Evolutionary conservation across 2,113 vertebrate genomes (phyloP), one percentile per base, ranked within the genome.

Genomic region (Gila orcuttii): DNA sequence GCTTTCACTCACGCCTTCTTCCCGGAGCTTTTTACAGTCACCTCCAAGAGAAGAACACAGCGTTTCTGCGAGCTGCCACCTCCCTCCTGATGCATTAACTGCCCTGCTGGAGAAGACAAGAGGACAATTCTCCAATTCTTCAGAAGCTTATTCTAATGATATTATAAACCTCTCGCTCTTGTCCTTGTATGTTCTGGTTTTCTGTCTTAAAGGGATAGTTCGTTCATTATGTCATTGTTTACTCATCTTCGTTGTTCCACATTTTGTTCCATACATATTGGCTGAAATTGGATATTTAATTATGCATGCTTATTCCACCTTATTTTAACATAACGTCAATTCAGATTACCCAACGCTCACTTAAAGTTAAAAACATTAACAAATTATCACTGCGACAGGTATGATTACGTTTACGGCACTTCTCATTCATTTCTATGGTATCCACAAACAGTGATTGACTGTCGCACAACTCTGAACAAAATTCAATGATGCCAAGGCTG

Each of bases 1-100:
- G 85, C 85, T 89, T 88, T 89, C 75, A 82, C 88, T 89, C 75
- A 82, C 88, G 79, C 86, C 82, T 89, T 86, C 79, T 83, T 83
- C 66, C 73, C 82, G 82, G 62, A 82, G 87, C 82, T 87, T 81
- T 74, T 71, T 85, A 50, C 87, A 85, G 80, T 82, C 85, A 50
- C 80, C 85, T 84, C 81, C 66, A 84, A 59, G 33, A 88, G 80
- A 57, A 75, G 86, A 87, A 87, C 88, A 89, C 74, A 76, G 71
- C 77, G 79, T 86, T 52, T 86, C 83, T 86, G 79, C 33, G n/a
- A 86, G 81, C 66, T 39, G n/a, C 71, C 79, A 50, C 62, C 78
- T 31, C 69, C 77, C 64, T 82, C 73, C 59, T 79, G 71, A 80
- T 71, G 39, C 68, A 25, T 83, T 59, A 66, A 84, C 86, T 73